These are phyloP conservation scores for Anneissia japonica DNA, from an alignment of 35 echinoderm and acorn worm species.

Conservation along the genomic window DNA sequence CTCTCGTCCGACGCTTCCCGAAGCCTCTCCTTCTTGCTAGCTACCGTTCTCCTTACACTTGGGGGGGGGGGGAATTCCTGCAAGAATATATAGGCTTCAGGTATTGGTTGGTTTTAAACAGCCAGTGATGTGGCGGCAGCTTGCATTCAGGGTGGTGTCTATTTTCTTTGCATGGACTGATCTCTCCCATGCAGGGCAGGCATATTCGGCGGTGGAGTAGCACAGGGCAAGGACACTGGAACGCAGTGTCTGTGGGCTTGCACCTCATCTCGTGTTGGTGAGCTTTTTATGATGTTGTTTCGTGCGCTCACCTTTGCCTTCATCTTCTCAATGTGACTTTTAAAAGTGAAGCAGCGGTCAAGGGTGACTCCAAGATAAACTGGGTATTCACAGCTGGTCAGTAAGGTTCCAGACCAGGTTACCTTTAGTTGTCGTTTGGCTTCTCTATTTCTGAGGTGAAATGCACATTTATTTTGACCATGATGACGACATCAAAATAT, in stretches of 20 bases:
- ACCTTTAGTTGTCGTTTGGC: no score
- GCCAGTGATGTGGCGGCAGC: constrained; percentile 19
- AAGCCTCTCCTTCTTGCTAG: not conserved
- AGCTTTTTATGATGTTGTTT: constrained; percentile 30
- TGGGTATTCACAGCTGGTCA: no score
- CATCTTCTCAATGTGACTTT: not conserved
- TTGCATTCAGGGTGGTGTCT: constrained; percentile 21
- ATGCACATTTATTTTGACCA: no score
- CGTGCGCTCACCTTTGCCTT: constrained; percentile 17
- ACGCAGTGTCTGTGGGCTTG: not conserved
- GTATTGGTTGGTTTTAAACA: constrained; percentile 16
- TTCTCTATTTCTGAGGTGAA: no score
- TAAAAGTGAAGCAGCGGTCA: constrained; percentile 7
- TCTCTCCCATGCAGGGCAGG: constrained; percentile 26
- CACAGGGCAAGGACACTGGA: constrained; percentile 6
- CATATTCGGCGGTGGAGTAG: constrained; percentile 25
- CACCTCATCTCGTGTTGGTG: constrained; percentile 18
- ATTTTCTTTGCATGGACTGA: constrained; percentile 37
- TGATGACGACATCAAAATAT: no score
- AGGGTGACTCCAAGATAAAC: not conserved
- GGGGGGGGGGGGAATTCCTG: constrained; percentile 23
- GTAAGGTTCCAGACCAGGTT: not conserved
- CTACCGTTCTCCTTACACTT: not conserved
- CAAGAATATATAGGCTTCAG: not conserved
- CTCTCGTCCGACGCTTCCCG: not conserved